Percentiles rank a stretch among this genome's conserved stretches.
These are phyloP conservation scores for Hedya salicella DNA, from an alignment of 2,888 invertebrate genomes.

Conservation along the genomic window DNA sequence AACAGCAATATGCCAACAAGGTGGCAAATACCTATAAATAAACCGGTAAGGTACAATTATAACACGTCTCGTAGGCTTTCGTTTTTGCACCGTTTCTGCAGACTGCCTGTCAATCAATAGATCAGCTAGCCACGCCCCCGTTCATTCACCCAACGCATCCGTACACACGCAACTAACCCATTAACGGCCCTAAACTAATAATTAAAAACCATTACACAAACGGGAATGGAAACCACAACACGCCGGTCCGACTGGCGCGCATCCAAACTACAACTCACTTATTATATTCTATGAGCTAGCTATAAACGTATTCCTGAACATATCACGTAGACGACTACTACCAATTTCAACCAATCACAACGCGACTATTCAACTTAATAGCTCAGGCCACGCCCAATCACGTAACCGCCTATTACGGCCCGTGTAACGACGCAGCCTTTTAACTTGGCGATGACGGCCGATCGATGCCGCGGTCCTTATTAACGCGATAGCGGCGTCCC, in stretches of 20 bases:
- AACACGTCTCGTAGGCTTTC: slow-evolving; percentile 20
- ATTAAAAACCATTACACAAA: slow-evolving; percentile 77
- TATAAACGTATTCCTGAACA: slow-evolving; percentile 85
- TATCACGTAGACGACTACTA: slow-evolving; percentile 84
- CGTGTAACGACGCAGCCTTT: slow-evolving; percentile 84
- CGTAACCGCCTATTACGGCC: slow-evolving; percentile 85
- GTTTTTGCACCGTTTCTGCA: slow-evolving; percentile 45
- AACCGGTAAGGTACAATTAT: slow-evolving; percentile 23
- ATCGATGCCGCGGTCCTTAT: slow-evolving; percentile 65
- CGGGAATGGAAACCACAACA: slow-evolving; percentile 75
- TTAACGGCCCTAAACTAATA: slow-evolving; percentile 71
- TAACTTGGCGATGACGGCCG: slow-evolving; percentile 81
- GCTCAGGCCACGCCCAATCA: slow-evolving; percentile 83
- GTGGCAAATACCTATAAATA: slow-evolving; percentile 30
- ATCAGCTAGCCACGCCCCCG: slow-evolving; percentile 52
- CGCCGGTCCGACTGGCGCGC: slow-evolving; percentile 73
- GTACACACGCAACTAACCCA: slow-evolving; percentile 57
- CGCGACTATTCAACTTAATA: slow-evolving; percentile 84
- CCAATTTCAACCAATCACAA: slow-evolving; percentile 84
- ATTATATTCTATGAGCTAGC: slow-evolving; percentile 84
- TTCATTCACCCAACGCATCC: slow-evolving; percentile 59
- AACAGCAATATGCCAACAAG: slow-evolving; percentile 12
- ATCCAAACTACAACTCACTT: slow-evolving; percentile 81
- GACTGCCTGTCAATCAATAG: slow-evolving; percentile 54
- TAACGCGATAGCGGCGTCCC: slow-evolving; percentile 63